Conservation (phyloP, 2,113 vertebrate species). For the Bucco capensis region DNA sequence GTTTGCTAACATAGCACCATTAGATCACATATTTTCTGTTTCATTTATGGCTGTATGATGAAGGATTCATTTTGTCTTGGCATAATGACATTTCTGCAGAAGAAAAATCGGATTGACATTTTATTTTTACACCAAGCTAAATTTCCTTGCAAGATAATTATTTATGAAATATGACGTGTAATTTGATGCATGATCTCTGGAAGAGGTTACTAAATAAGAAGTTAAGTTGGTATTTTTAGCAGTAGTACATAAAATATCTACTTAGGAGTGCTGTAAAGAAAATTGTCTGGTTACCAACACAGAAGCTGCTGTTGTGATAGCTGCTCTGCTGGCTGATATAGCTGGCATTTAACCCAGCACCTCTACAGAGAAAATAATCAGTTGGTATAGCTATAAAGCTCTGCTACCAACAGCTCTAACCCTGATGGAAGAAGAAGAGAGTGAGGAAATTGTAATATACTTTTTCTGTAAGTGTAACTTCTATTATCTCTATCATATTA, state of each 20-base stretch:
- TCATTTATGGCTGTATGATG: constrained; percentile 26
- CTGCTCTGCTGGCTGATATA: neutral
- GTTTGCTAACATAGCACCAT: constrained; percentile 39
- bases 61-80: constrained; percentile 33
- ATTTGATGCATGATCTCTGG: constrained; percentile 18
- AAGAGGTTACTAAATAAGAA: constrained; percentile 47
- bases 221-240: constrained; percentile 24
- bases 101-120: constrained; percentile 57
- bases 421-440: neutral
- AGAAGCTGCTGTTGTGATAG: constrained; percentile 14
- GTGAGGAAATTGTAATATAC: neutral
- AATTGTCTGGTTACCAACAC: neutral
- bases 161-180: constrained; percentile 33
- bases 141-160: constrained; percentile 58
- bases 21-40: constrained; percentile 28
- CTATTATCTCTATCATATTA: neutral
- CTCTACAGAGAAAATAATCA: neutral
- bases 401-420: neutral
- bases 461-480: neutral
- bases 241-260: constrained; percentile 23
- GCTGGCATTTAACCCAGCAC: neutral
- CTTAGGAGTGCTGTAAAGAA: constrained; percentile 1
- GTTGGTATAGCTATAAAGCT: neutral
- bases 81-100: neutral
- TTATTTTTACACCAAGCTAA: constrained; percentile 46